Conservation (phyloP, 2,888 invertebrate species). For the Dryococelus australis region DNA sequence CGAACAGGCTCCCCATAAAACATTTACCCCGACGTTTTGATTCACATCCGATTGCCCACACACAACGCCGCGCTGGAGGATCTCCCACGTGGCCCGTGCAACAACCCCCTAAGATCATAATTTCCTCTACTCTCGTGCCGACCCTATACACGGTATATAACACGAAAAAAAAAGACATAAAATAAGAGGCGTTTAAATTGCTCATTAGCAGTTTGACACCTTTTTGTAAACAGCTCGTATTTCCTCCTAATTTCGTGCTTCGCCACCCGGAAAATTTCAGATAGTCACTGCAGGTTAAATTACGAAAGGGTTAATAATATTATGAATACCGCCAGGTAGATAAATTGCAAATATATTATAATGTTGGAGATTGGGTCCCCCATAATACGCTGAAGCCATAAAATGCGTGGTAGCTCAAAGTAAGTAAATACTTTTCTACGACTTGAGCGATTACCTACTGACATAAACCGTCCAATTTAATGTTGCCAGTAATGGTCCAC, state of each 20-base stretch:
- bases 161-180: background rate
- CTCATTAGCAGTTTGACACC: conserved; percentile 12
- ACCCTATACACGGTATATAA: background rate
- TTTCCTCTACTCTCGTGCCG: background rate
- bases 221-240: background rate
- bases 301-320: background rate
- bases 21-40: conserved; percentile 12
- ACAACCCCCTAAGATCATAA: background rate
- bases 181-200: background rate
- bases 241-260: background rate
- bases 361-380: background rate
- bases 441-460: no score
- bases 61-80: conserved; percentile 27
- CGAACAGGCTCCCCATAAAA: background rate
- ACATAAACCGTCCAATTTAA: no score
- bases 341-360: background rate
- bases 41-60: conserved; percentile 35
- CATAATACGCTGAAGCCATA: background rate
- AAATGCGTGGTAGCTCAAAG: no score
- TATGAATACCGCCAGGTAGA: background rate
- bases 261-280: background rate
- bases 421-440: no score
- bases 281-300: background rate
- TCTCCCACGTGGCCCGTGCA: background rate
- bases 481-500: no score